Conservation (phyloP, 2,888 invertebrate species). For the Tolmerus cingulatus region DNA sequence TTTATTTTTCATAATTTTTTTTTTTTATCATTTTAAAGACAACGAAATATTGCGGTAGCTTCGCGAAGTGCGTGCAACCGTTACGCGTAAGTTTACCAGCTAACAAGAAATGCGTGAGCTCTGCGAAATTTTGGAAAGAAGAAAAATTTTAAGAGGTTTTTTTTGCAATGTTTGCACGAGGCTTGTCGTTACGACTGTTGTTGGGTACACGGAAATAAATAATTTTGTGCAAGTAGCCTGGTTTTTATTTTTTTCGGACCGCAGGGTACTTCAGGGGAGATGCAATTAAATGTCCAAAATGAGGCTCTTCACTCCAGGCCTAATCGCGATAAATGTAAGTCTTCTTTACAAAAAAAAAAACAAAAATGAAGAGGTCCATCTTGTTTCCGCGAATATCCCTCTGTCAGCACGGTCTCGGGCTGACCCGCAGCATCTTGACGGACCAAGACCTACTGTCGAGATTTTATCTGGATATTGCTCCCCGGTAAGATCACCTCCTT, state of each 20-base stretch:
- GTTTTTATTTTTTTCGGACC: neutral
- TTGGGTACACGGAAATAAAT: neutral
- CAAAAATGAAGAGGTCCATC: too few species aligned
- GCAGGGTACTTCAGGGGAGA: neutral
- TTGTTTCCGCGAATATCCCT: neutral
- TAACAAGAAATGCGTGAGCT: neutral
- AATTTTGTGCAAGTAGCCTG: neutral
- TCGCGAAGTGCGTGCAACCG: neutral
- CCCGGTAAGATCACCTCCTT: neutral
- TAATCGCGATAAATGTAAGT: neutral
- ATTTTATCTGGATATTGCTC: constrained; percentile 1
- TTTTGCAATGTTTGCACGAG: neutral
- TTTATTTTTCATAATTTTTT: neutral
- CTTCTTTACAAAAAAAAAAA: neutral
- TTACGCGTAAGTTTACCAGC: neutral
- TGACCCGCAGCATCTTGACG: neutral
- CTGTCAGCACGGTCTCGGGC: neutral
- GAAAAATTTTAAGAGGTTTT: neutral
- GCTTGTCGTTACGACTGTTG: neutral
- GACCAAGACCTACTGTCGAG: neutral
- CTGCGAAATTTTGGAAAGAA: neutral
- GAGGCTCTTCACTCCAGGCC: neutral
- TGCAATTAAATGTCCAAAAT: neutral
- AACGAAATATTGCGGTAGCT: neutral
- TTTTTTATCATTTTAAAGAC: neutral